Percentiles rank a stretch among this genome's conserved stretches.
Conservation (phyloP, 2,113 vertebrate genomes). For the Corydoras maculifer region DNA sequence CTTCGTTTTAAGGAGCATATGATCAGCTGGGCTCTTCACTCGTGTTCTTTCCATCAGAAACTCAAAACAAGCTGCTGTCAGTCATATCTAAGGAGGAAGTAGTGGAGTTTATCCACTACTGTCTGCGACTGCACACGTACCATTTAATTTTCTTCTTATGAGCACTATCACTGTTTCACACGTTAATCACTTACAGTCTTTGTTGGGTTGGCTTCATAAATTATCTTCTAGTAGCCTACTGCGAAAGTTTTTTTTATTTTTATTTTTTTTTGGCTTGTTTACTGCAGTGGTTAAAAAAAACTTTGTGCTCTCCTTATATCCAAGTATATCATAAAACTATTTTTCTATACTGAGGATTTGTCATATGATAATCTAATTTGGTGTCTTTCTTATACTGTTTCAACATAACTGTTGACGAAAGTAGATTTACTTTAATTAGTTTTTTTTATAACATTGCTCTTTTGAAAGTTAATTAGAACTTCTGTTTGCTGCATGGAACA, state of each 20-base stretch:
- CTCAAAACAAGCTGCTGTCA: conserved; percentile 48
- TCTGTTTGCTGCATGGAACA: too few species aligned
- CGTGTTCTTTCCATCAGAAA: conserved; percentile 59
- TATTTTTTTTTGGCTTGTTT: neutral
- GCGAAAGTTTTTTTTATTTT: neutral
- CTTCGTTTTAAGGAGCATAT: conserved; percentile 53
- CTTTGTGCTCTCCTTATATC: too few species aligned
- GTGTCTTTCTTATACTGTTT: too few species aligned
- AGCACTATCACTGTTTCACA: neutral
- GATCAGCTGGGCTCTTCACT: conserved; percentile 65
- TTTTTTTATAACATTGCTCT: too few species aligned
- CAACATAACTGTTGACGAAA: too few species aligned
- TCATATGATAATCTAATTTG: too few species aligned
- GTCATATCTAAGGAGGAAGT: conserved; percentile 57
- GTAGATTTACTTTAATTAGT: too few species aligned
- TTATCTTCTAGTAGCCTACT: neutral
- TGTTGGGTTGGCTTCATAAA: neutral
- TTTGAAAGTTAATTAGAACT: too few species aligned
- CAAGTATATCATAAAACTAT: too few species aligned
- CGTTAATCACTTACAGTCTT: neutral
- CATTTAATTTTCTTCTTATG: neutral
- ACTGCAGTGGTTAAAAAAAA: too few species aligned
- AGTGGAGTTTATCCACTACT: conserved; percentile 64
- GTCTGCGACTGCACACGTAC: conserved; percentile 55
- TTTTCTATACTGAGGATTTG: too few species aligned